These are phyloP conservation scores for Alosa sapidissima DNA, from an alignment of 2,797 vertebrate species.

Conservation along the genomic window DNA sequence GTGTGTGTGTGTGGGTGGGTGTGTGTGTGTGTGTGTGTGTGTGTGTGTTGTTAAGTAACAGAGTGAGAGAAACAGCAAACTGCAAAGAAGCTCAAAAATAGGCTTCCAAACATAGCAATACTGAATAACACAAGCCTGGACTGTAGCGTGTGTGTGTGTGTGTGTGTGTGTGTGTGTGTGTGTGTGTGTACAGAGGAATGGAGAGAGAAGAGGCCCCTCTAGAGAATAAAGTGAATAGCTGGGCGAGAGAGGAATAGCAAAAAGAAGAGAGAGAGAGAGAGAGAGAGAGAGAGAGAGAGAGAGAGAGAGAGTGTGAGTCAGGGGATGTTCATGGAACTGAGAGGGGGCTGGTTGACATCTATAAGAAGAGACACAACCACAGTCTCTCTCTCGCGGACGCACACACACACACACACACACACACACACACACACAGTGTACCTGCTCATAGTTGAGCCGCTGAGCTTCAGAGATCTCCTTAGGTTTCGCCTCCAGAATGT, in stretches of 20 bases:
- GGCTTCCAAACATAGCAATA: too few species aligned
- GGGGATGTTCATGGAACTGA: neutral
- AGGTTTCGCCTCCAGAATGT: slow-evolving; percentile 96
- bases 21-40: too few species aligned
- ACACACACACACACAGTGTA: slow-evolving; percentile 56
- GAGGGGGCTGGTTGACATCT: neutral
- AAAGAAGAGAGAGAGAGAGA: neutral
- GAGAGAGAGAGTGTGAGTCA: neutral
- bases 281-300: neutral
- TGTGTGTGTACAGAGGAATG: neutral
- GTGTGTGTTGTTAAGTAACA: too few species aligned
- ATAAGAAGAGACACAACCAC: slow-evolving; percentile 11
- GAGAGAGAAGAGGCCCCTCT: neutral
- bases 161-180: neutral
- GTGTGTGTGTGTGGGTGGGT: too few species aligned
- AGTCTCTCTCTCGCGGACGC: neutral
- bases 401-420: too few species aligned
- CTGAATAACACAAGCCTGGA: too few species aligned
- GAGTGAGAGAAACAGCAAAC: too few species aligned
- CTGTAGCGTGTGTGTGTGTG: neutral
- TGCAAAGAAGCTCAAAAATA: too few species aligned
- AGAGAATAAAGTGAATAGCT: neutral
- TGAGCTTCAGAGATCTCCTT: slow-evolving; percentile 99
- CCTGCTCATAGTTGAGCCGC: slow-evolving; percentile 98
- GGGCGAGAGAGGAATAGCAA: slow-evolving; percentile 4